Evolutionary conservation across 1,140 invertebrate genomes (phyloP), one percentile per base, ranked within the genome.

Genomic region (Radopholus similis): DNA sequence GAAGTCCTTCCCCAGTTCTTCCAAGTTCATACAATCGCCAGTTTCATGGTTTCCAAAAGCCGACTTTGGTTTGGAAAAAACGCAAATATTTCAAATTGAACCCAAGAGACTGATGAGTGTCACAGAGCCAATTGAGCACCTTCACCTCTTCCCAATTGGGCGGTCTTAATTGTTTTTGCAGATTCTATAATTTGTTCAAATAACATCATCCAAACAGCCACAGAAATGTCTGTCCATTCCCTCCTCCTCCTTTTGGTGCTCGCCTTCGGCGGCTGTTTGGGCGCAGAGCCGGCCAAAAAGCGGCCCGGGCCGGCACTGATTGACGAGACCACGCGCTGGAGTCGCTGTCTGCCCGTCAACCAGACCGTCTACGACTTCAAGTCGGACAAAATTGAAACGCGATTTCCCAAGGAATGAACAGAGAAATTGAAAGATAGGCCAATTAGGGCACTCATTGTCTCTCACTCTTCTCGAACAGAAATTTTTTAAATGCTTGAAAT

Each of bases 311-410:
- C 67, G 4, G 34, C 67, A n/a, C 55, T 69, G 5, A 69, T 69
- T 26, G 67, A 69, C 44, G 67, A 69, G 37, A 69, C 67, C 11
- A 73, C 68, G 23, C 67, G 70, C 11, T 71, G 70, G 70, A 69
- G 28, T 40, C 40, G 68, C 37, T 71, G 70, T 56, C 23, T 13
- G 21, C 26, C 63, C 23, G 68, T 65, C 21, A 75, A 74, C 40
- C 64, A 68, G 26, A 66, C 68, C 9, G 73, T 71, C 64, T 71
- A 71, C 73, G 70, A 71, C 42, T 71, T 75, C 37, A 68, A 38
- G n/a, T 49, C 73, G 9, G n/a, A n/a, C n/a, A n/a, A n/a, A n/a
- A n/a, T n/a, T n/a, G n/a, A n/a, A 42, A 42, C 18, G 11, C 38
- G 18, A 42, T 13, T 42, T 13, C 38, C 38, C 38, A 13, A 42